These are phyloP conservation scores for Polymixis flavicincta DNA, from an alignment of 2,888 invertebrate species.

Conservation along the genomic window DNA sequence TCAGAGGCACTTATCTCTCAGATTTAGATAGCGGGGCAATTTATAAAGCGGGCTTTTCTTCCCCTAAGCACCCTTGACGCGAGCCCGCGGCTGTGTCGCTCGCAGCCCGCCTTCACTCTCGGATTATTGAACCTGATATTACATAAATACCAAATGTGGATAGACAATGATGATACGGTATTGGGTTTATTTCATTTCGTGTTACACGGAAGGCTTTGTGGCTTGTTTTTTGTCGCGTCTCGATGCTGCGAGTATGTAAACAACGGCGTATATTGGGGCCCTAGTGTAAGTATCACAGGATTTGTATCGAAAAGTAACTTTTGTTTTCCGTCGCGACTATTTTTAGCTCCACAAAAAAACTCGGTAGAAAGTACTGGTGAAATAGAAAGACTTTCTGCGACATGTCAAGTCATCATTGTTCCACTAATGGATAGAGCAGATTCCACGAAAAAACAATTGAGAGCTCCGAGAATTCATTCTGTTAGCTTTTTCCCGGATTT, in stretches of 20 bases:
- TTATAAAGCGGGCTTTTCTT: slow-evolving; percentile 87
- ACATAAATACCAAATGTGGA: slow-evolving; percentile 66
- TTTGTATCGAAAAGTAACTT: slow-evolving; percentile 2
- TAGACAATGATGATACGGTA: slow-evolving; percentile 63
- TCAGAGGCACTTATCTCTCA: slow-evolving; percentile 89
- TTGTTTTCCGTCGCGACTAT: not conserved
- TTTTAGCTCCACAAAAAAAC: not conserved
- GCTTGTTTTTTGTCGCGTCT: slow-evolving; percentile 33
- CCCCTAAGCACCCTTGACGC: slow-evolving; percentile 84
- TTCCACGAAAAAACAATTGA: slow-evolving; percentile 43
- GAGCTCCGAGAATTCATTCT: slow-evolving; percentile 32
- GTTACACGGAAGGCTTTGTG: slow-evolving; percentile 53
- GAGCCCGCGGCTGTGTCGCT: slow-evolving; percentile 73
- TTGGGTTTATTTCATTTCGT: slow-evolving; percentile 63
- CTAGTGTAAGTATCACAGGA: not conserved
- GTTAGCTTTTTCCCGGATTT: slow-evolving; percentile 27
- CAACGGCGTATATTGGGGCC: slow-evolving; percentile 18
- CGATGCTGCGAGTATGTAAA: slow-evolving; percentile 43
- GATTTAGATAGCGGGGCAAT: slow-evolving; percentile 90
- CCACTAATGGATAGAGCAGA: slow-evolving; percentile 42
- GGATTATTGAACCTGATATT: slow-evolving; percentile 69
- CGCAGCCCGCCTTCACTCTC: slow-evolving; percentile 67
- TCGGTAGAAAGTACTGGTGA: not conserved
- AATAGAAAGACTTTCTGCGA: slow-evolving; percentile 26
- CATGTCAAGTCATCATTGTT: slow-evolving; percentile 47